phyloP scores from a whole-genome alignment of 2,113 vertebrate genomes.

The Myrmecobius fasciatus region DNA sequence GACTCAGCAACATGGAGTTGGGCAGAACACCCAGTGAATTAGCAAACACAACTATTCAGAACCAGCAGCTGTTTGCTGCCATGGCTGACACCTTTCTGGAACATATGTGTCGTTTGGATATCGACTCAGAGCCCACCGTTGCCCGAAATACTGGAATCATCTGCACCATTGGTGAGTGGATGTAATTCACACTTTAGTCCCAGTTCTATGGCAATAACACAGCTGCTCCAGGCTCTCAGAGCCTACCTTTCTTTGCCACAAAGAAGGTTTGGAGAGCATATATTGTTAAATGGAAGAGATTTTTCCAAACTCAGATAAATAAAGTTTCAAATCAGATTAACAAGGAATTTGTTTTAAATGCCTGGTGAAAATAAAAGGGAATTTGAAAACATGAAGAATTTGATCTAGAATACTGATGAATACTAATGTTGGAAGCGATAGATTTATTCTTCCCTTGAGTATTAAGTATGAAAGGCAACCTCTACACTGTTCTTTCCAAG shows the following conservation, averaged over 20 bases:
- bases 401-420: background rate
- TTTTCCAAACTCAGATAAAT: background rate
- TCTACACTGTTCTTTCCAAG: background rate
- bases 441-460: background rate
- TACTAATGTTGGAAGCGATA: background rate
- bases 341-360: background rate
- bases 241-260: background rate
- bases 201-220: too few relatives aligned
- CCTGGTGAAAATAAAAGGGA: background rate
- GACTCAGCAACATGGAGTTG: constrained; percentile 81
- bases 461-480: background rate
- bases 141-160: constrained; percentile 98
- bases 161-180: constrained; percentile 94
- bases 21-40: constrained; percentile 85
- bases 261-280: background rate
- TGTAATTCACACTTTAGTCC: background rate
- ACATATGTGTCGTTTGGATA: constrained; percentile 98
- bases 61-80: constrained; percentile 95
- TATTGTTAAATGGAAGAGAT: background rate
- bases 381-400: background rate
- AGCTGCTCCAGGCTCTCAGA: background rate
- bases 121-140: constrained; percentile 92
- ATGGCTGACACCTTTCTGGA: constrained; percentile 96
- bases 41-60: constrained; percentile 90
- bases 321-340: background rate